These are phyloP conservation scores for Columba janthina DNA, from an alignment of 2,113 vertebrate genomes.

Conservation along the genomic window DNA sequence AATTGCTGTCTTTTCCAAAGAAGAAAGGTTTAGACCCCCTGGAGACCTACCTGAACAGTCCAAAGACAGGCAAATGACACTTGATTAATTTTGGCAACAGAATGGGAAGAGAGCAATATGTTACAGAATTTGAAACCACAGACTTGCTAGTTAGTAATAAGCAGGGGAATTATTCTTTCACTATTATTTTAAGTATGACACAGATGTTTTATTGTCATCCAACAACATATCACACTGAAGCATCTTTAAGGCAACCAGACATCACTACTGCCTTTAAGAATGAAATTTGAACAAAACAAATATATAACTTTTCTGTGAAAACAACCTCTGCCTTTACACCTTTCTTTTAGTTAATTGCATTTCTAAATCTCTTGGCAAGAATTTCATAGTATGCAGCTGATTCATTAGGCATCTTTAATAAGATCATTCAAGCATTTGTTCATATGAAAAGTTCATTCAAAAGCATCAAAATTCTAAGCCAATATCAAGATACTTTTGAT, in stretches of 20 bases:
- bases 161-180: slow-evolving; percentile 11
- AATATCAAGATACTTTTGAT: slow-evolving; percentile 40
- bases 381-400: slow-evolving; percentile 13
- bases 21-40: background rate
- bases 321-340: background rate
- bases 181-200: background rate
- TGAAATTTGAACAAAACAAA: slow-evolving; percentile 37
- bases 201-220: background rate
- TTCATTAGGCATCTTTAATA: slow-evolving; percentile 49
- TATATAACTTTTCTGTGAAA: slow-evolving; percentile 29
- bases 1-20: background rate
- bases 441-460: slow-evolving; percentile 27
- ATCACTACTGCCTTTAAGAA: background rate
- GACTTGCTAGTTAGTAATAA: background rate
- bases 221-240: background rate
- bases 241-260: background rate
- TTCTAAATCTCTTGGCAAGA: slow-evolving; percentile 56
- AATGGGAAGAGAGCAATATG: background rate
- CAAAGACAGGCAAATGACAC: background rate
- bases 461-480: slow-evolving; percentile 46
- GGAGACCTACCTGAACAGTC: background rate
- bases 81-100: background rate
- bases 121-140: slow-evolving; percentile 11
- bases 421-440: slow-evolving; percentile 55
- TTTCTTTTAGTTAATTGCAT: slow-evolving; percentile 27